A percentile compares a stretch with the other conserved stretches of the same genome.
Conservation (phyloP, 2,113 vertebrate species). For the Elaphurus davidianus region DNA sequence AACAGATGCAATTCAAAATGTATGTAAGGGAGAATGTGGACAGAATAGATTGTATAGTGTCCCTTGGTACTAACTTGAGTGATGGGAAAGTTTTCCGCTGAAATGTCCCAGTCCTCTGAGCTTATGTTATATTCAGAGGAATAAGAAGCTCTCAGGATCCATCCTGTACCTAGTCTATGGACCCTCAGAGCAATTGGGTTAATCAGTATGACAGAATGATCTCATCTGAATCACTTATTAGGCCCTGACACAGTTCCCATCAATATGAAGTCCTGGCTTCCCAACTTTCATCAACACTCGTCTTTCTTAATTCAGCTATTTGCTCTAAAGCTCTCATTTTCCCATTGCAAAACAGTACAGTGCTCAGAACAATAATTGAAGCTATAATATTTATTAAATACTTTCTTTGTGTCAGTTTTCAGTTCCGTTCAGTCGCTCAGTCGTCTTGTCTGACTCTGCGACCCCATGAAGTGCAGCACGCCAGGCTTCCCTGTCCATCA, state of each 20-base stretch:
- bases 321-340: neutral
- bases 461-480: neutral
- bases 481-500: neutral
- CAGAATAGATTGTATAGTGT: neutral
- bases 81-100: neutral
- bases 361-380: neutral
- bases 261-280: neutral
- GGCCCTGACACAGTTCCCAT: neutral
- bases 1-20: constrained; percentile 20
- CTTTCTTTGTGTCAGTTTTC: neutral
- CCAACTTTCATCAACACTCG: neutral
- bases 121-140: neutral
- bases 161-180: neutral
- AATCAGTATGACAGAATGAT: neutral
- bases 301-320: neutral
- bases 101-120: neutral
- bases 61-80: neutral
- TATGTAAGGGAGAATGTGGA: neutral
- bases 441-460: neutral
- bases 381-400: neutral
- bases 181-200: neutral
- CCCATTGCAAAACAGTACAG: neutral
- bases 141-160: neutral
- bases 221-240: neutral
- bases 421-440: neutral